phyloP scores from a whole-genome alignment of 2,113 vertebrate species.

The Crotalus viridis region DNA sequence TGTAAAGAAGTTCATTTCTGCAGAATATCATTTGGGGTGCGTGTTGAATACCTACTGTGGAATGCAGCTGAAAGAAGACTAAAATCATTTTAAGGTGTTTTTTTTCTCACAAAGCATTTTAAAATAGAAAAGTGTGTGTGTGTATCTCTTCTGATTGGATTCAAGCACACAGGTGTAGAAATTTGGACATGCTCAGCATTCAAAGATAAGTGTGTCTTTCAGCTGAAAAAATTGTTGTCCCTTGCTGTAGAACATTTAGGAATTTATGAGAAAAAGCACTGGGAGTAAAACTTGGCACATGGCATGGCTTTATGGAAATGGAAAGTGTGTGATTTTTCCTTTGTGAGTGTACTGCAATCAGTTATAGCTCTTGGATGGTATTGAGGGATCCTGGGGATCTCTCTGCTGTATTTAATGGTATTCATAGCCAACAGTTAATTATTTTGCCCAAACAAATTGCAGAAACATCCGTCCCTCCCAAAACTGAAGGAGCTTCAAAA shows the following conservation, averaged over 20 bases:
- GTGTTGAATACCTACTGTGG: neutral
- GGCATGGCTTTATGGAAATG: neutral
- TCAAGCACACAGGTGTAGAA: neutral
- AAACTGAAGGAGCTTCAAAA: neutral
- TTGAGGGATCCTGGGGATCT: neutral
- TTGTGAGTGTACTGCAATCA: neutral
- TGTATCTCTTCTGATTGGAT: neutral
- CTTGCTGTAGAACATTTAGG: neutral
- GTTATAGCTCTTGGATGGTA: neutral
- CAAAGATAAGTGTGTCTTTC: neutral
- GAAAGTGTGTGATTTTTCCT: neutral
- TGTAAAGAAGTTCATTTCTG: constrained; percentile 2
- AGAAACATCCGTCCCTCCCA: neutral
- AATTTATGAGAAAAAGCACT: neutral
- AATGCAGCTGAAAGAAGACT: neutral
- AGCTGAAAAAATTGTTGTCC: neutral
- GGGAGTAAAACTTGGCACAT: neutral
- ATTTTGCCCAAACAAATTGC: neutral
- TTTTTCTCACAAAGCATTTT: neutral
- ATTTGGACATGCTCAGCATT: neutral
- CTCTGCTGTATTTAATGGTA: neutral
- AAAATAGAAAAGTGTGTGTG: neutral
- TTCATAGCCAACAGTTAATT: neutral
- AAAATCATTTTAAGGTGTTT: neutral
- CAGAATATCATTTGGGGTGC: neutral